phyloP scores from a whole-genome alignment of 2,888 invertebrate species.

The Synergus umbraculus region DNA sequence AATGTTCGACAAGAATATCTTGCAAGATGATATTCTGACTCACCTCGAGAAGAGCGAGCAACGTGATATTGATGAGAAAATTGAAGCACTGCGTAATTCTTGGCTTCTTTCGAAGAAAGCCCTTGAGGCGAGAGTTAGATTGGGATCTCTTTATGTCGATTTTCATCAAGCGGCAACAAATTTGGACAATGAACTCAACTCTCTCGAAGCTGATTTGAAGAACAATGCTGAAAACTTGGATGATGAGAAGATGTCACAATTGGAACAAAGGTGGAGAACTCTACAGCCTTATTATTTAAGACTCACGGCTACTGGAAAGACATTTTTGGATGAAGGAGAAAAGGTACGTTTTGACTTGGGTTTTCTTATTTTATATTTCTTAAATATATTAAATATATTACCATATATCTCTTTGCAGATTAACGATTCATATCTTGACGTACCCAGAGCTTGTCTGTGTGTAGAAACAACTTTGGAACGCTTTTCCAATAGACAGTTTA shows the following conservation, averaged over 20 bases:
- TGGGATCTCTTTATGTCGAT: constrained; percentile 84
- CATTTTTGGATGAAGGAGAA: constrained; percentile 82
- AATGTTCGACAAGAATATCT: constrained; percentile 72
- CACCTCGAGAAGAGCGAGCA: constrained; percentile 83
- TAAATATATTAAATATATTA: background rate
- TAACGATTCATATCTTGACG: constrained; percentile 85
- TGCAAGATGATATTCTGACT: constrained; percentile 80
- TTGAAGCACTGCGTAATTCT: constrained; percentile 81
- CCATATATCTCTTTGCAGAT: constrained; percentile 76
- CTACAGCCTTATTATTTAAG: constrained; percentile 83
- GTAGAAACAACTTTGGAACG: constrained; percentile 85
- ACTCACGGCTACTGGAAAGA: constrained; percentile 83
- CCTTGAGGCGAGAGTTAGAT: constrained; percentile 82
- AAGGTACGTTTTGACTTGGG: constrained; percentile 75
- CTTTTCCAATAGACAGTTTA: constrained; percentile 82
- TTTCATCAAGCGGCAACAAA: constrained; percentile 85
- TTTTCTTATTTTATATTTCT: constrained; percentile 8
- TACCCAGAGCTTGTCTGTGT: constrained; percentile 83
- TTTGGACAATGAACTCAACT: constrained; percentile 83
- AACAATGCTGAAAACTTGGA: constrained; percentile 78
- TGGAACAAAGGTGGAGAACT: constrained; percentile 84
- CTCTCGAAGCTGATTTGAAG: constrained; percentile 81
- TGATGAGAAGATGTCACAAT: constrained; percentile 78
- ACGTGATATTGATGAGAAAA: constrained; percentile 82
- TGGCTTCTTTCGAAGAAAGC: constrained; percentile 83